Evolutionary conservation across 1,140 invertebrate species (phyloP), one percentile per base, ranked within the genome.

Genomic region (Drosophila repleta): DNA sequence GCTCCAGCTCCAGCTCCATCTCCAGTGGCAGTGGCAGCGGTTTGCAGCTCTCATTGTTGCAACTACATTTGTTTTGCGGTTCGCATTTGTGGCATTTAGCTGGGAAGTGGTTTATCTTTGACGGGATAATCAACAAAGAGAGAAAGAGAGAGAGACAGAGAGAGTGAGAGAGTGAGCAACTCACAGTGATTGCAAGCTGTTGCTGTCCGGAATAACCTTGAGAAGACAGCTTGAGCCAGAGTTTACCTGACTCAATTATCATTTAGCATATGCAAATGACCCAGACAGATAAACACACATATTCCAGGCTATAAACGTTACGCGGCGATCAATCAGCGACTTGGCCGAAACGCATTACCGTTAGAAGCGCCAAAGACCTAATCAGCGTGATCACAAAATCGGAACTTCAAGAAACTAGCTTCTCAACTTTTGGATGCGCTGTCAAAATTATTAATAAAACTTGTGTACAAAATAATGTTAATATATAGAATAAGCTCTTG

Each of bases 211-310:
- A 11, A 37, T 81, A 87, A 60, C 82, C 82, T 87, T 85, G 82
- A 87, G 82, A 87, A 48, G 61, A 7, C 15, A 5, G 4, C 15
- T 24, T 13, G 21, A 18, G 39, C 15, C 55, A 7, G 17, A 26
- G 20, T 20, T 20, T 29, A 35, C 4, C 46, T 41, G 37, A 3
- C 46, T 43, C 63, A 71, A 82, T 77, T 61, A 60, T 68, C 55
- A 65, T 74, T 73, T 53, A 39, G 24, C 32, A 75, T 85, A 85
- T 85, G 82, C 82, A 85, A 85, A 85, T 85, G 46, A 21, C 63
- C 76, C 82, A 85, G 82, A 85, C 82, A 87, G 82, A 87, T 85
- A 85, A 85, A 85, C 67, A 87, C 63, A 85, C 67, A 85, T 78
- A 61, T 52, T 15, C 64, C 52, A 24, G 55, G 46, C 51, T 68